phyloP scores from a whole-genome alignment of 1,140 invertebrate genomes.

The Magallana ariakensis region DNA sequence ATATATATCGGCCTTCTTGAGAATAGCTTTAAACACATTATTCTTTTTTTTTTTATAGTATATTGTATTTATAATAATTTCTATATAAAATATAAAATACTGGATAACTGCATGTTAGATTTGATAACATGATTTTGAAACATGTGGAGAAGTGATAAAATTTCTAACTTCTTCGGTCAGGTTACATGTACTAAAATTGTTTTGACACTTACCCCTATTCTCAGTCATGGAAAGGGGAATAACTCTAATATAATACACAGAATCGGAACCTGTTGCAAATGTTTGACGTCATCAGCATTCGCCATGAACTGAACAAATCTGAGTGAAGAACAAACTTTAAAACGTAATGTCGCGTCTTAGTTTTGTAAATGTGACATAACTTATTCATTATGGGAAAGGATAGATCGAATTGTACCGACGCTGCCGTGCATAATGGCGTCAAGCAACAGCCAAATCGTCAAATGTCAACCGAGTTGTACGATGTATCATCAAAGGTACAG shows the following conservation, averaged over 20 bases:
- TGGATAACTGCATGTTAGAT: too few relatives aligned
- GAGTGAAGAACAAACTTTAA: background rate
- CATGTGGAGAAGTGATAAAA: too few relatives aligned
- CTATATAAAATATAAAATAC: too few relatives aligned
- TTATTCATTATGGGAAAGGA: conserved; percentile 25
- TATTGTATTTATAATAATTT: too few relatives aligned
- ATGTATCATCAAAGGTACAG: conserved; percentile 50
- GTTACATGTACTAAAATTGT: too few relatives aligned
- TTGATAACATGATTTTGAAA: too few relatives aligned
- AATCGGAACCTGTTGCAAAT: conserved; percentile 3
- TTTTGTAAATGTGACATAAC: background rate
- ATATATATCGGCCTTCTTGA: too few relatives aligned
- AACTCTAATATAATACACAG: background rate
- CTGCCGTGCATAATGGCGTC: background rate
- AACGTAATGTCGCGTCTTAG: background rate
- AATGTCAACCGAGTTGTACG: conserved; percentile 51
- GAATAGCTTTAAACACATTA: too few relatives aligned
- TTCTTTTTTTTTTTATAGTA: too few relatives aligned
- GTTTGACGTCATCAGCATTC: conserved; percentile 13
- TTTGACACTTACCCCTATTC: background rate
- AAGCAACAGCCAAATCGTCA: conserved; percentile 40
- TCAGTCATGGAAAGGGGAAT: background rate
- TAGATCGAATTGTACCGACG: background rate
- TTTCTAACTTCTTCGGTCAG: too few relatives aligned
- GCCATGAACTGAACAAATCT: background rate